phyloP scores from a whole-genome alignment of 1,140 invertebrate species.

The Manduca sexta region DNA sequence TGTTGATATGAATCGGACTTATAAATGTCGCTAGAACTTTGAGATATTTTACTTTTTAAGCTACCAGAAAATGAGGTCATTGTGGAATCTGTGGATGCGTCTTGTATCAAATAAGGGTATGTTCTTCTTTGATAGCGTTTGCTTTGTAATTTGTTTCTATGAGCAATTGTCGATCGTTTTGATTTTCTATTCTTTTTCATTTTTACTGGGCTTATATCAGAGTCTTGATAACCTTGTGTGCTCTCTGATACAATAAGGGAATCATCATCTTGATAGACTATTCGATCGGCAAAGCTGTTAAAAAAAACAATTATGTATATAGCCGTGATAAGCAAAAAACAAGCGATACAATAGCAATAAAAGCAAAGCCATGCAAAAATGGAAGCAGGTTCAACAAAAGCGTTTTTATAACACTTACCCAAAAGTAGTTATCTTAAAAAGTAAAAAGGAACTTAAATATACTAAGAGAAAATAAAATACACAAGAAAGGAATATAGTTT shows the following conservation, averaged over 20 bases:
- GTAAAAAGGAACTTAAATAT: neutral
- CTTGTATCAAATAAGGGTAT: constrained; percentile 17
- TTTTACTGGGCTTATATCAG: constrained; percentile 35
- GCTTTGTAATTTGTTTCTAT: constrained; percentile 13
- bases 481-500: constrained; percentile 22
- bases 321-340: constrained; percentile 12
- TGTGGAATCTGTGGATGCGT: constrained; percentile 35
- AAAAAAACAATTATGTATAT: constrained; percentile 4
- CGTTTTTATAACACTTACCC: constrained; percentile 8
- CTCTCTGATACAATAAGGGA: constrained; percentile 27
- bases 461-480: constrained; percentile 10
- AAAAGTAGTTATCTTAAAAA: neutral
- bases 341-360: constrained; percentile 3
- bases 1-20: constrained; percentile 54
- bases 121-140: constrained; percentile 17
- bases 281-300: constrained; percentile 4
- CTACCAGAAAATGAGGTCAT: constrained; percentile 21
- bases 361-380: constrained; percentile 25
- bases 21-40: constrained; percentile 42
- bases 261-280: no score
- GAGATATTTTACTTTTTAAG: constrained; percentile 14
- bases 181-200: constrained; percentile 30
- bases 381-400: constrained; percentile 50
- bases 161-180: neutral
- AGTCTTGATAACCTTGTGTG: constrained; percentile 47